phyloP scores from a whole-genome alignment of 1,140 invertebrate genomes.

The Caenorhabditis brenneri region DNA sequence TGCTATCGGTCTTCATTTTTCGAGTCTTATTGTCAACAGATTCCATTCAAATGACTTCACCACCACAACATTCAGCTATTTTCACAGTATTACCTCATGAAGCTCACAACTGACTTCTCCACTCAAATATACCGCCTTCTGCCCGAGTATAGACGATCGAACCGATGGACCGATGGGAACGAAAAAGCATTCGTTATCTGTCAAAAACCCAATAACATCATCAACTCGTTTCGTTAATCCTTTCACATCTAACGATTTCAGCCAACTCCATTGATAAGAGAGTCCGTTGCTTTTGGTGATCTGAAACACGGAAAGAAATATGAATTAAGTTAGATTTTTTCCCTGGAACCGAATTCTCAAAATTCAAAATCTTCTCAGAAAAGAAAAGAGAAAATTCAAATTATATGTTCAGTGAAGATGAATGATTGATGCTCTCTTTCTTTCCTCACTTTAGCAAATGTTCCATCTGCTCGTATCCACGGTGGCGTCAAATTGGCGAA shows the following conservation, averaged over 20 bases:
- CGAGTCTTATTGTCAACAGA: too few relatives aligned
- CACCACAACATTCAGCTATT: too few relatives aligned
- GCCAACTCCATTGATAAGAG: background rate
- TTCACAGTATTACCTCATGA: background rate
- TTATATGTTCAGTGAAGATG: background rate
- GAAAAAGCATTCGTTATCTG: background rate
- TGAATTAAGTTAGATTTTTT: too few relatives aligned
- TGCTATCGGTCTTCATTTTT: too few relatives aligned
- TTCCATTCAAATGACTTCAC: too few relatives aligned
- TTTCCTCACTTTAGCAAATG: background rate
- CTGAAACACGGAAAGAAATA: background rate
- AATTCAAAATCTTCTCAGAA: too few relatives aligned
- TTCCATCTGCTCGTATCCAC: conserved; percentile 22
- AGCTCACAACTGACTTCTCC: conserved; percentile 33
- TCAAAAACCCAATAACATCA: background rate
- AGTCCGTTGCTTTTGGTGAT: background rate
- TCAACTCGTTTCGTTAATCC: background rate
- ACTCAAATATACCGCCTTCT: background rate
- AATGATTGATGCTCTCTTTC: too few relatives aligned
- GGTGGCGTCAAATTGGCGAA: conserved; percentile 19
- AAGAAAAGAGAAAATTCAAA: background rate
- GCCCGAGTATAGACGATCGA: background rate
- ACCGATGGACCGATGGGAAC: background rate
- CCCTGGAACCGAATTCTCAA: too few relatives aligned
- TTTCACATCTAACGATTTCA: background rate